Conservation (phyloP, 2,888 invertebrate species). For the Acronicta alni region DNA sequence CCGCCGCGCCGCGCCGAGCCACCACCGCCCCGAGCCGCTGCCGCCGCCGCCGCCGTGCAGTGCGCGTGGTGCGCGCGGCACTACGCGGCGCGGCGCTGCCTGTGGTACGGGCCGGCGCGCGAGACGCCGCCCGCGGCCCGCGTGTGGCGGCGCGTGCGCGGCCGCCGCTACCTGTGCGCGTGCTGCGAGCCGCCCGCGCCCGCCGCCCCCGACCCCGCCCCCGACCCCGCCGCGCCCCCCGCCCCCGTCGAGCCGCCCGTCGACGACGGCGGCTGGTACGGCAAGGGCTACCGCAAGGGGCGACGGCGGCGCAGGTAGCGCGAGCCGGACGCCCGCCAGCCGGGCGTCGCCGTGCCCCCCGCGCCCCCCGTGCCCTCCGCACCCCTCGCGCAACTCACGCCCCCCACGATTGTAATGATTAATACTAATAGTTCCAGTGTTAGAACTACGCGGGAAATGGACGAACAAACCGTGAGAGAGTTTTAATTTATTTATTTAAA, state of each 20-base stretch:
- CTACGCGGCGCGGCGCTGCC: constrained; percentile 74
- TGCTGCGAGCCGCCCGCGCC: constrained; percentile 90
- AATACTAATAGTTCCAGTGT: too few species aligned
- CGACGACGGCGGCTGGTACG: constrained; percentile 93
- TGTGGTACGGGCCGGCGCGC: constrained; percentile 88
- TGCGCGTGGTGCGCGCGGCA: constrained; percentile 76
- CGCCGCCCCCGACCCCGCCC: constrained; percentile 58
- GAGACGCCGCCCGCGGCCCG: constrained; percentile 64
- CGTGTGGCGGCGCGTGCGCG: constrained; percentile 74
- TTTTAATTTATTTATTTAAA: constrained; percentile 18
- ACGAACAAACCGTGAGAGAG: neutral
- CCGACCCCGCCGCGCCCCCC: constrained; percentile 67
- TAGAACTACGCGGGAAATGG: neutral
- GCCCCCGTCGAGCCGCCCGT: constrained; percentile 30
- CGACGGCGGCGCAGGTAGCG: constrained; percentile 87
- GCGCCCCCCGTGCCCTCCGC: neutral
- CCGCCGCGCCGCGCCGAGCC: constrained; percentile 61
- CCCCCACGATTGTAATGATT: neutral
- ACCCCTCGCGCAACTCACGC: constrained; percentile 5
- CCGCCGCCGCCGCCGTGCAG: constrained; percentile 51
- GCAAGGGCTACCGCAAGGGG: constrained; percentile 95
- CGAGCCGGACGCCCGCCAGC: constrained; percentile 50
- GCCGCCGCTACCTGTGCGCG: constrained; percentile 91
- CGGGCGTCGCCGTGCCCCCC: constrained; percentile 33
- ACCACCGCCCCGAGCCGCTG: constrained; percentile 53